Evolutionary conservation across 2,888 invertebrate genomes (phyloP), one percentile per base, ranked within the genome.

Genomic region (Andrena minutula): DNA sequence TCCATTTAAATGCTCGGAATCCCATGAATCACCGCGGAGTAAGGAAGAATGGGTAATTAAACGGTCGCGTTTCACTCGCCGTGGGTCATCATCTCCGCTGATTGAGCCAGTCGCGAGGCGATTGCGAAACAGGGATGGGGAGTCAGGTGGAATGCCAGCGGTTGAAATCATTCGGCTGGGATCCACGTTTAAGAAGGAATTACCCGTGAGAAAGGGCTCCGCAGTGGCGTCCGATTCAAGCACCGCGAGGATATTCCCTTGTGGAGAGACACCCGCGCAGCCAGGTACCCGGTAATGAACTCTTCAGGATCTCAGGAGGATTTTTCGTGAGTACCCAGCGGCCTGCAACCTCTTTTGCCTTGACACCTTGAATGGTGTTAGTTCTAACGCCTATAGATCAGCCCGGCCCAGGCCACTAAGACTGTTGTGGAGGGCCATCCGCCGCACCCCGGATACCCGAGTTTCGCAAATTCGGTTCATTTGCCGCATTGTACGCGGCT

Each of bases 381-480:
- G 93, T 92, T 93, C 93, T 93, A 91, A 93, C 93, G 92, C 93
- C 93, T 92, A 83, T 87, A 85, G 86, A 90, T 88, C 84, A 82
- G 81, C 77, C 75, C 72, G 61, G 56, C 73, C 69, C 86, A 83
- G 88, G 90, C 90, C 89, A 89, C 90, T 92, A 91, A 91, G 89
- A 89, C 86, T 83, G 88, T 90, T 89, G 87, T 86, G 79, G 64
- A 75, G 76, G 53, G 75, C 86, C 83, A 77, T 83, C 81, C 87
- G 86, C 72, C 86, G 85, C 75, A 79, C 83, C 80, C 20, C 41
- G 83, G 88, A 79, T 77, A 86, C 75, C 88, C 20, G 88, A 90
- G 91, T 93, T 93, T 93, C 92, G 93, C 93, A 93, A 94, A 94
- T 94, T 93, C 93, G 93, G 93, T 93, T 94, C 94, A 93, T 94